Conservation (phyloP, 1,140 invertebrate genomes). For the Neotoxoptera formosana region DNA sequence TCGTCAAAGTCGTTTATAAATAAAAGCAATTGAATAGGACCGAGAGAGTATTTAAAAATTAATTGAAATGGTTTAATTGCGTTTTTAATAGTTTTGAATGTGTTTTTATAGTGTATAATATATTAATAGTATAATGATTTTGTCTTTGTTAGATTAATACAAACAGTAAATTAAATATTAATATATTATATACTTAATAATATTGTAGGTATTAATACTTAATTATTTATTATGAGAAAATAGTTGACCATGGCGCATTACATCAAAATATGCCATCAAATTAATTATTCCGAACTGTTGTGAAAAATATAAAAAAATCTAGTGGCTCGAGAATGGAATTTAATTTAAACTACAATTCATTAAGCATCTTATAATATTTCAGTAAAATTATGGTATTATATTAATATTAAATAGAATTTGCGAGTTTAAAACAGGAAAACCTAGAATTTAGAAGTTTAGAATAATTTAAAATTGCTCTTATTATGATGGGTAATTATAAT, state of each 20-base stretch:
- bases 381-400: neutral
- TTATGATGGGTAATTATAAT: neutral
- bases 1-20: neutral
- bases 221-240: neutral
- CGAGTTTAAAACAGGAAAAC: neutral
- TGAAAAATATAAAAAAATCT: neutral
- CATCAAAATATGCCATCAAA: neutral
- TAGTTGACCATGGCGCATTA: neutral
- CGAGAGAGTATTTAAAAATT: neutral
- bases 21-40: neutral
- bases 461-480: neutral
- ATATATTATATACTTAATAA: neutral
- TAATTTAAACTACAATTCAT: neutral
- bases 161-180: neutral
- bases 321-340: neutral
- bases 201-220: neutral
- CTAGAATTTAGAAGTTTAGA: neutral
- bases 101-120: neutral
- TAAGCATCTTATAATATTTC: neutral
- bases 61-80: constrained; percentile 10
- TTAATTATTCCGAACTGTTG: neutral
- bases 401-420: neutral
- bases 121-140: neutral
- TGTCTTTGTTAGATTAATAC: neutral
- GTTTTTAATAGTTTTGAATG: neutral